These are phyloP conservation scores for Apolygus lucorum DNA, from an alignment of 1,140 invertebrate species.

Conservation along the genomic window DNA sequence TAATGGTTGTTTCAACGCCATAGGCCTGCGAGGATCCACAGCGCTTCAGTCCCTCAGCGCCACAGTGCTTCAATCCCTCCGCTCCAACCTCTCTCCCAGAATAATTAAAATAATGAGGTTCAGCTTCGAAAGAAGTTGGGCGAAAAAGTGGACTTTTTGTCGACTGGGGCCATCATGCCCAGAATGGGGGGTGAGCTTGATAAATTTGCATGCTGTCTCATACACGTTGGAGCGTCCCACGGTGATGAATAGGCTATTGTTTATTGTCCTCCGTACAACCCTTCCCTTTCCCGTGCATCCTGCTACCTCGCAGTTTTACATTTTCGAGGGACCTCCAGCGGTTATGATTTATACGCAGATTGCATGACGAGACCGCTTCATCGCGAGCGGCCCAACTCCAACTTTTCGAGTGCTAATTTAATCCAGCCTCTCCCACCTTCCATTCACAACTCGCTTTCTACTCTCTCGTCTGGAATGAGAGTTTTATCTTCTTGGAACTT, in stretches of 20 bases:
- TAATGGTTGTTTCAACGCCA: neutral
- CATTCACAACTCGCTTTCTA: neutral
- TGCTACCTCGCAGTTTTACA: neutral
- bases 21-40: neutral
- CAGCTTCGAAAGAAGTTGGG: neutral
- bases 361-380: neutral
- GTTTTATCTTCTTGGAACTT: neutral
- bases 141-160: neutral
- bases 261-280: slow-evolving; percentile 5
- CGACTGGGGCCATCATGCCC: neutral
- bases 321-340: neutral
- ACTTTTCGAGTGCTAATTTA: neutral
- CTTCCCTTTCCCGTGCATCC: neutral
- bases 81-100: no score
- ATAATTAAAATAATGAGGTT: no score
- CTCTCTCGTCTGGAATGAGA: neutral
- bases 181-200: slow-evolving; percentile 2
- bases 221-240: neutral
- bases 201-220: slow-evolving; percentile 20
- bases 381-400: neutral
- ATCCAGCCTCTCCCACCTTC: neutral
- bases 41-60: no score
- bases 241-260: slow-evolving; percentile 18
- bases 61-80: no score
- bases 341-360: slow-evolving; percentile 16